A percentile compares a stretch with the other conserved stretches of the same genome.
These are phyloP conservation scores for Catocala fraxini DNA, from an alignment of 2,888 invertebrate species.

Conservation along the genomic window DNA sequence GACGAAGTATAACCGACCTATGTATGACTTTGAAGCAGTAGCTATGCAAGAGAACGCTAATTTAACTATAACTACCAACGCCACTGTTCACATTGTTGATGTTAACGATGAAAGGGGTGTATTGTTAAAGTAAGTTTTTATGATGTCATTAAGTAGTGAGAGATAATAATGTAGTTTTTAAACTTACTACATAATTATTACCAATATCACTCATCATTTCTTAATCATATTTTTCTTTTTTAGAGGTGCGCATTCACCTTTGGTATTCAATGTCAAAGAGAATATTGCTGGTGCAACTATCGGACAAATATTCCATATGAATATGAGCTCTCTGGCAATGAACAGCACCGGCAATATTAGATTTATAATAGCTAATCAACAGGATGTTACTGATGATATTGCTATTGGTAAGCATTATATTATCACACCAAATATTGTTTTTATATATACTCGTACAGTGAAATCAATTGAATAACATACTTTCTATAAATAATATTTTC, in stretches of 20 bases:
- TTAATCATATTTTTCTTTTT: conserved; percentile 45
- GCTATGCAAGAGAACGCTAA: conserved; percentile 89
- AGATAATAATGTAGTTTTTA: too few relatives aligned
- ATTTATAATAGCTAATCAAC: conserved; percentile 94
- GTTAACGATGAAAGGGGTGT: conserved; percentile 91
- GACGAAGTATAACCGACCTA: conserved; percentile 89
- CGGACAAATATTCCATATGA: conserved; percentile 90
- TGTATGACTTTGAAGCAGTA: conserved; percentile 94
- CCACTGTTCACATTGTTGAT: conserved; percentile 94
- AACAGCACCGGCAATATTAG: conserved; percentile 86
- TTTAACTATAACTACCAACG: conserved; percentile 92
- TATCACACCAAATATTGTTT: neutral
- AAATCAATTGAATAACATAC: too few relatives aligned
- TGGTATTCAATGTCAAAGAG: conserved; percentile 92
- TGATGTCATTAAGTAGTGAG: conserved; percentile 5
- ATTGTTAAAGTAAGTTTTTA: conserved; percentile 85
- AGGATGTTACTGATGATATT: conserved; percentile 93
- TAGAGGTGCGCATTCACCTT: conserved; percentile 91
- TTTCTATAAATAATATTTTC: too few relatives aligned
- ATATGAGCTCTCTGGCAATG: conserved; percentile 67
- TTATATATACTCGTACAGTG: too few relatives aligned
- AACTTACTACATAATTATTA: too few relatives aligned
- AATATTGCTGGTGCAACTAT: conserved; percentile 92
- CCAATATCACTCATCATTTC: too few relatives aligned
- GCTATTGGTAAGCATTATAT: conserved; percentile 87